These are phyloP conservation scores for Clarias magur DNA, from an alignment of 2,113 vertebrate genomes.

Conservation along the genomic window DNA sequence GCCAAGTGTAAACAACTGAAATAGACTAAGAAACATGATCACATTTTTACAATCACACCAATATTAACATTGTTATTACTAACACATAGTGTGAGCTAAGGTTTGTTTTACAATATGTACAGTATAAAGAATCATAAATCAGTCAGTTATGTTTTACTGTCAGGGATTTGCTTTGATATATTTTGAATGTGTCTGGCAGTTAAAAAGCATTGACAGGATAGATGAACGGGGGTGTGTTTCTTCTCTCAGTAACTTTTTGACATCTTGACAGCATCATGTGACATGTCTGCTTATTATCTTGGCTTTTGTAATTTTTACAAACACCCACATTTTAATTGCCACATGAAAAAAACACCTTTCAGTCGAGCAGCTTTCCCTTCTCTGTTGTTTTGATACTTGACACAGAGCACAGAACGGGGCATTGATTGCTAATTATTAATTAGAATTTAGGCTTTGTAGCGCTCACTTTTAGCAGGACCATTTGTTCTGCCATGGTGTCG, in stretches of 20 bases:
- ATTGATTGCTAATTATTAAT: constrained; percentile 59
- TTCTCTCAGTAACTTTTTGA: constrained; percentile 46
- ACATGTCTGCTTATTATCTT: constrained; percentile 41
- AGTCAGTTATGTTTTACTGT: neutral
- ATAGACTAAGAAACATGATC: neutral
- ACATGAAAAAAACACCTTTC: constrained; percentile 48
- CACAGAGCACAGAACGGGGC: constrained; percentile 47
- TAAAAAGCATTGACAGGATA: constrained; percentile 14
- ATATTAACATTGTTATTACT: neutral
- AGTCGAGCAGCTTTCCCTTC: constrained; percentile 28
- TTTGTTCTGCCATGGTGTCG: constrained; percentile 48
- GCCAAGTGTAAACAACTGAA: too few species aligned
- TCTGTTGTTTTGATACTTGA: constrained; percentile 43
- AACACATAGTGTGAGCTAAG: neutral
- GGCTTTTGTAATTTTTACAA: constrained; percentile 51
- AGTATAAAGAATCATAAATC: neutral
- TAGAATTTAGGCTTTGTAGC: constrained; percentile 51
- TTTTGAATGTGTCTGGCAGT: constrained; percentile 19
- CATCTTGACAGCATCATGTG: constrained; percentile 43
- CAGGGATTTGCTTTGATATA: constrained; percentile 7
- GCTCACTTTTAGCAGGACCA: constrained; percentile 48
- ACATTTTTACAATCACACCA: neutral
- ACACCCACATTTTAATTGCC: constrained; percentile 49
- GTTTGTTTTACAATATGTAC: neutral
- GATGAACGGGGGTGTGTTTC: neutral